These are phyloP conservation scores for Arizona elegans DNA, from an alignment of 2,113 vertebrate species.

Conservation along the genomic window DNA sequence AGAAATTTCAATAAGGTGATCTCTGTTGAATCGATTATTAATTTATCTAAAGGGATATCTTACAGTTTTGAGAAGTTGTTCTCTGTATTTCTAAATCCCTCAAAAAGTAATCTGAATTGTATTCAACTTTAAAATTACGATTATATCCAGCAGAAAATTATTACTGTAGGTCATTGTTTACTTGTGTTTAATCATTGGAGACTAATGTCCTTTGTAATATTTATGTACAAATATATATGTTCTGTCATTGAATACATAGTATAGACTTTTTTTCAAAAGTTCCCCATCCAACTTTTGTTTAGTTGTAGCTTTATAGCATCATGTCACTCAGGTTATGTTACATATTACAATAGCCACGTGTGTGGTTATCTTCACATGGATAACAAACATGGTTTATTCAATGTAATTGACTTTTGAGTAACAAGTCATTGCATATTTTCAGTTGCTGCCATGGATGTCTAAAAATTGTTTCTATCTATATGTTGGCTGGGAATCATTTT, in stretches of 20 bases:
- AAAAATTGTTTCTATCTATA: not conserved
- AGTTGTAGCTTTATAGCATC: not conserved
- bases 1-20: not conserved
- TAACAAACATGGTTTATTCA: not conserved
- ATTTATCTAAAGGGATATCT: not conserved
- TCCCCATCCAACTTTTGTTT: not conserved
- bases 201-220: not conserved
- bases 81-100: not conserved
- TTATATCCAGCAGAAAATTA: not conserved
- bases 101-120: not conserved
- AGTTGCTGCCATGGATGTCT: not conserved
- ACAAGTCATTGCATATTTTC: not conserved
- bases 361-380: not conserved
- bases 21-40: constrained; percentile 2
- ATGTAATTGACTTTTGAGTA: not conserved
- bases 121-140: not conserved
- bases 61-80: not conserved
- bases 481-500: not conserved
- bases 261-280: not conserved
- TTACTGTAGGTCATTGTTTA: not conserved
- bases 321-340: not conserved
- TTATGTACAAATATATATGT: not conserved
- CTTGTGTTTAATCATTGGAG: not conserved
- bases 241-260: not conserved
- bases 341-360: not conserved